Evolutionary conservation across 2,797 vertebrate species (phyloP), one percentile per base, ranked within the genome.

Genomic region (Manis javanica): DNA sequence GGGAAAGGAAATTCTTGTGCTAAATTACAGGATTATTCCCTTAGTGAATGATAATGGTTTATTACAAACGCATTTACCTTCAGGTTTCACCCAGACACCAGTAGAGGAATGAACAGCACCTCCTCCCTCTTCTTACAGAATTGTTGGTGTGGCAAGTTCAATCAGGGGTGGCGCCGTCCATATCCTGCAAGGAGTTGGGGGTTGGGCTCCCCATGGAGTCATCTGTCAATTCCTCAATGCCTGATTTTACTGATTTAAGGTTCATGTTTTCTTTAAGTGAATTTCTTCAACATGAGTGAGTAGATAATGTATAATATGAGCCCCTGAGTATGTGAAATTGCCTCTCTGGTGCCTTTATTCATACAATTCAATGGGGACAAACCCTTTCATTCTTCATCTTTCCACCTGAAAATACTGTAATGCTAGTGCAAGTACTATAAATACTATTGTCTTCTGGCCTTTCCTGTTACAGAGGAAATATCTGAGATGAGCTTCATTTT

Each of bases 21-120:
- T 86, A 68, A 96, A 93, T 97, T 95, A 83, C 34, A 82, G 63
- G 77, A 51, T 94, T 96, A 51, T 91, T 92, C 90, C 42, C 42
- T 21, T 94, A 90, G 71, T 79, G 69, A 92, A 82, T 90, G 85
- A 75, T 92, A 94, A 88, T 77, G 74, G 74, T 83, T 93, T 66
- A 64, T 74, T 87, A 90, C 77, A 87, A 86, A 96, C 81, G 91
- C 46, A 29, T 77, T 95, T 83, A 49, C 93, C 93, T 97, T 96
- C 71, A 90, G 31, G 81, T 94, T 93, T 91, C 66, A 90, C 86
- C 81, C 68, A 77, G 75, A 83, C 34, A 37, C 72, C 16, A 10
- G 93, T 75, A 79, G 87, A 86, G 64, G 90, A 74, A 29, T 23
- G 68, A 90, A 69, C 0, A 16, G n/a, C 55, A 53, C 46, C 68